Evolutionary conservation across 1,140 invertebrate species (phyloP), one percentile per base, ranked within the genome.

Genomic region (Drosophila arawakana): DNA sequence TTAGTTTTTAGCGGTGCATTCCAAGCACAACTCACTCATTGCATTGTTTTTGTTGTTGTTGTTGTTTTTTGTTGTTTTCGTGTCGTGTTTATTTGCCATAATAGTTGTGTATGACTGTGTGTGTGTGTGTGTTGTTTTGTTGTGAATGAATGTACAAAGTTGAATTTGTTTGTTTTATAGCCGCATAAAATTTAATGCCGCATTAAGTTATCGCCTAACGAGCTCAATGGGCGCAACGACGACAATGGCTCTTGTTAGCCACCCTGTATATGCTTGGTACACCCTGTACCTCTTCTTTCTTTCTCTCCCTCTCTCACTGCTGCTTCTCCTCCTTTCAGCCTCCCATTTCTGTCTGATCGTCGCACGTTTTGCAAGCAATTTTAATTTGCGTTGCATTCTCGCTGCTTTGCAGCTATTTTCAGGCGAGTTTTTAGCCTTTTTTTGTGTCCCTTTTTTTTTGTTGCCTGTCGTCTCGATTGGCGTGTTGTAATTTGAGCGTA

Each of bases 111-210:
- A 60, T 39, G 63, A 73, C 65, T 65, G 58, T 70, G 41, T 67
- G 65, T 39, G 63, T 78, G 50, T 43, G 15, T 39, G 25, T 30
- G 25, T 30, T 30, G 25, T 30, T 30, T 30, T 57, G 52, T 72
- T 72, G 70, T 69, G 59, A 47, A 57, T 66, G 63, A 44, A n/a
- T 55, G 70, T 82, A 50, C 47, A 66, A 66, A 44, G 54, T 30
- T 57, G 63, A 79, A 85, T 89, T 89, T 89, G 84, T 89, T 89
- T 89, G 81, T 90, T 89, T 89, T 89, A 89, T 89, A 78, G 61
- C 55, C 86, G 75, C 84, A 90, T 89, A 85, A 89, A 89, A 90
- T 85, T 89, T 89, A 90, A 89, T 89, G 84, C 84, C 78, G 84
- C 84, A 88, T 88, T 89, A 88, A 88, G 77, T 89, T 84, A 84